Percentiles rank a stretch among this genome's conserved stretches.
These are phyloP conservation scores for Ellobium chinense DNA, from an alignment of 2,888 invertebrate species.

Conservation along the genomic window DNA sequence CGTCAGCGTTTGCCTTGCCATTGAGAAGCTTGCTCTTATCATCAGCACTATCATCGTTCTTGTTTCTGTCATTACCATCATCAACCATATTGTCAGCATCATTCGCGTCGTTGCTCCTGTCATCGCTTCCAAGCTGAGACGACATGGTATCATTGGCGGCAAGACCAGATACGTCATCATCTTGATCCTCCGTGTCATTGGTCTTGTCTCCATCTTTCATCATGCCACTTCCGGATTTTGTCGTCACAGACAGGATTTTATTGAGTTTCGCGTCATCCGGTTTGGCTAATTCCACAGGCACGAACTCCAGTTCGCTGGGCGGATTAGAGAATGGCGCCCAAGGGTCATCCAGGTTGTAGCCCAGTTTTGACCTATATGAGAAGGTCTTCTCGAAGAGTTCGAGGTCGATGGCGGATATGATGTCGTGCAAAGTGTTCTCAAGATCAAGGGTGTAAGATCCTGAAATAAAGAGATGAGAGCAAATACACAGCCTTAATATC, in stretches of 20 bases:
- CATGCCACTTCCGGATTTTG: not conserved
- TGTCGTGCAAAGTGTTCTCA: not conserved
- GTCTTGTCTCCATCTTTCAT: too few relatives aligned
- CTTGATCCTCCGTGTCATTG: too few relatives aligned
- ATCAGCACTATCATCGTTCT: too few relatives aligned
- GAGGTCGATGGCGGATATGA: slow-evolving; percentile 8
- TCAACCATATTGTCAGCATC: not conserved
- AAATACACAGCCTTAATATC: not conserved
- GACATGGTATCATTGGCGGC: too few relatives aligned
- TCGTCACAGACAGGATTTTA: not conserved
- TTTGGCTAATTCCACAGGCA: not conserved
- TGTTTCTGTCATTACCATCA: not conserved
- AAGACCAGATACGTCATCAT: too few relatives aligned
- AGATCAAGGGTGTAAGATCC: slow-evolving; percentile 14
- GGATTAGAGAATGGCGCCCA: not conserved
- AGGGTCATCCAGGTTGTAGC: slow-evolving; percentile 28
- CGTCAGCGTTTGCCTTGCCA: too few relatives aligned
- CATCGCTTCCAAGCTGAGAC: too few relatives aligned
- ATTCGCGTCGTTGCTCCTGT: not conserved
- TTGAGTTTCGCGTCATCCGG: not conserved
- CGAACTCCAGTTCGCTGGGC: not conserved
- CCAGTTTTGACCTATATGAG: slow-evolving; percentile 2
- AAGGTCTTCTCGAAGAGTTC: slow-evolving; percentile 18
- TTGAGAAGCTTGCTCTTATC: too few relatives aligned
- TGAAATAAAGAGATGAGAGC: not conserved